Evolutionary conservation across 2,888 invertebrate species (phyloP), one percentile per base, ranked within the genome.

Genomic region (Acanthococcus lagerstroemiae): DNA sequence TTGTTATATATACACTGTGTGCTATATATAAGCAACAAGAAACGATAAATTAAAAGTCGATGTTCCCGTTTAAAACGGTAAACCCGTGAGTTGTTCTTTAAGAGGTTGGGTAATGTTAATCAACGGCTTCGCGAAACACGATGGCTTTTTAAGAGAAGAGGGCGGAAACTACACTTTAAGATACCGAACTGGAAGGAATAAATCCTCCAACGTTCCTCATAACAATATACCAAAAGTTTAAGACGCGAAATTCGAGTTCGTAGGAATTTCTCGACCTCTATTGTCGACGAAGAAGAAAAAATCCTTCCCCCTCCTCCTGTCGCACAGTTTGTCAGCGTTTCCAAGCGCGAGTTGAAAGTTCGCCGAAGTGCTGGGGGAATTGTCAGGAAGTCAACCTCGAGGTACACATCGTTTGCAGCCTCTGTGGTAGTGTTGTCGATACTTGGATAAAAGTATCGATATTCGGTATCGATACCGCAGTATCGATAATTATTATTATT

Each of bases 21-120:
- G 37, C 24, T 55, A 22, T 52, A 52, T 60, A 60, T 61, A 61
- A 61, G 61, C 52, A 61, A 61, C 61, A 61, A 61, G 61, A 61
- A 61, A 61, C 61, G 52, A 61, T 61, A 61, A 61, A 61, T 61
- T 61, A 61, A 61, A 61, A 61, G 61, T 61, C 61, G 61, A 61
- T 61, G 61, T 52, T 50, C 61, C 52, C 61, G 61, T 61, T 61
- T 61, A 52, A 52, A 30, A 61, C 26, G 50, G 61, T 50, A 52
- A 61, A 61, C 52, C 61, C 30, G 48, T 30, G 52, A 61, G 61
- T 61, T 50, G 61, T 61, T 61, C 50, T 50, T 30, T 61, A 61
- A 50, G 50, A 61, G 61, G 61, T 61, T 30, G 61, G 61, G 61
- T 61, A 61, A 52, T 61, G 61, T 61, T 61, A 61, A 61, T 61